A percentile compares a stretch with the other conserved stretches of the same genome.
Evolutionary conservation across 2,888 invertebrate genomes (phyloP).

Genomic region (Melieria crassipennis): DNA sequence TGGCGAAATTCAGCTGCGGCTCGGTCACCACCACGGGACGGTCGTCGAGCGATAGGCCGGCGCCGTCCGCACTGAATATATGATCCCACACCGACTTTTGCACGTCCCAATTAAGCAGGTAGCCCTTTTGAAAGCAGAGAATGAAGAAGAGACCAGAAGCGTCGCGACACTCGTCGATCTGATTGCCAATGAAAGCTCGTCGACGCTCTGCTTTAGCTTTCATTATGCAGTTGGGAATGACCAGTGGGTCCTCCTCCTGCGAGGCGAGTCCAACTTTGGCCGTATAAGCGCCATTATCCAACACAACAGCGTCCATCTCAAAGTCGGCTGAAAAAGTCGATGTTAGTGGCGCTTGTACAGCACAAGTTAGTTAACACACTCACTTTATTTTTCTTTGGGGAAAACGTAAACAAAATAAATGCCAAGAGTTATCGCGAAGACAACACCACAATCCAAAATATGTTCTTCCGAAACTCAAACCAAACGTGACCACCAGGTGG

Average conservation of each 20-base stretch:
- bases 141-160: constrained; percentile 94
- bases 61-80: constrained; percentile 86
- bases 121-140: constrained; percentile 94
- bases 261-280: constrained; percentile 86
- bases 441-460: too few relatives aligned
- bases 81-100: constrained; percentile 96
- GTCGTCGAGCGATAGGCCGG: constrained; percentile 80
- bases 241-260: constrained; percentile 73
- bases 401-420: not conserved
- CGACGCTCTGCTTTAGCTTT: constrained; percentile 97
- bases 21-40: constrained; percentile 90
- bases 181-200: constrained; percentile 91
- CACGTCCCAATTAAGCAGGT: constrained; percentile 92
- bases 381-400: too few relatives aligned
- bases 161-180: constrained; percentile 96
- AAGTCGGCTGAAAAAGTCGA: not conserved
- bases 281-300: constrained; percentile 90
- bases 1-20: constrained; percentile 91
- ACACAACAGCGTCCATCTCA: constrained; percentile 65
- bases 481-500: too few relatives aligned
- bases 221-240: constrained; percentile 95
- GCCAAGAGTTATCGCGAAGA: not conserved
- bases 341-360: not conserved
- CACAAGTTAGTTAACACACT: too few relatives aligned
- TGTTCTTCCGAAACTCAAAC: too few relatives aligned